Conservation (phyloP, 2,888 invertebrate genomes). For the Lampropteryx suffumata region DNA sequence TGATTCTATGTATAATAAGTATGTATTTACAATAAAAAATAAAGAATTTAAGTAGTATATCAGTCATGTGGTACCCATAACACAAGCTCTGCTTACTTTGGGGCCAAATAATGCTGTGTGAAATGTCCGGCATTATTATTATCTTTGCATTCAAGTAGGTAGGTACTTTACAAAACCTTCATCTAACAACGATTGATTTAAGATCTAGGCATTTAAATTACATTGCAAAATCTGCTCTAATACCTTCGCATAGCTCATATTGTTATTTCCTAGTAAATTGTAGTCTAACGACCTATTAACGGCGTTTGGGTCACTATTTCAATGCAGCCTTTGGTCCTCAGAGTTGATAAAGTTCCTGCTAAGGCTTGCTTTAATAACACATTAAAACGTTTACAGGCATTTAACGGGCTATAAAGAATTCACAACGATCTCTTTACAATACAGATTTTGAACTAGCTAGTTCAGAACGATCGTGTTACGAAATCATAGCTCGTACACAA, state of each 20-base stretch:
- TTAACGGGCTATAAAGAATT: constrained; percentile 71
- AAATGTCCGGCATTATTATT: no score
- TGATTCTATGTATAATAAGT: no score
- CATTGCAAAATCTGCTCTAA: not conserved
- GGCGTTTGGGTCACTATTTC: constrained; percentile 12
- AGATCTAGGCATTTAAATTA: not conserved
- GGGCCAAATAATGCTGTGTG: no score
- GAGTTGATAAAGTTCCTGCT: constrained; percentile 17
- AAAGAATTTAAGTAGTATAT: no score
- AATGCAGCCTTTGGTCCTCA: constrained; percentile 8
- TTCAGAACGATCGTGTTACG: constrained; percentile 20
- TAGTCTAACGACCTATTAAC: constrained; percentile 7
- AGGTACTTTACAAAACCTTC: no score
- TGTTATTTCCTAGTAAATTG: constrained; percentile 1
- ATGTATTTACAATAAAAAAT: no score
- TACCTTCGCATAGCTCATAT: not conserved
- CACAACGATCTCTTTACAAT: constrained; percentile 46
- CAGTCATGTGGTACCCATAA: no score
- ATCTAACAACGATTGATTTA: no score
- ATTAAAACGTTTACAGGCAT: constrained; percentile 71
- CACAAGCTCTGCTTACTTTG: no score
- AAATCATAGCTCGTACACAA: no score
- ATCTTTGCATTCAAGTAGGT: no score
- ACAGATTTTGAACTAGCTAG: constrained; percentile 23
- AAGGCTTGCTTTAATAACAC: constrained; percentile 55